Base-by-base conservation (phyloP, 2,797 vertebrate genomes). In the Garrulus glandarius region DNA sequence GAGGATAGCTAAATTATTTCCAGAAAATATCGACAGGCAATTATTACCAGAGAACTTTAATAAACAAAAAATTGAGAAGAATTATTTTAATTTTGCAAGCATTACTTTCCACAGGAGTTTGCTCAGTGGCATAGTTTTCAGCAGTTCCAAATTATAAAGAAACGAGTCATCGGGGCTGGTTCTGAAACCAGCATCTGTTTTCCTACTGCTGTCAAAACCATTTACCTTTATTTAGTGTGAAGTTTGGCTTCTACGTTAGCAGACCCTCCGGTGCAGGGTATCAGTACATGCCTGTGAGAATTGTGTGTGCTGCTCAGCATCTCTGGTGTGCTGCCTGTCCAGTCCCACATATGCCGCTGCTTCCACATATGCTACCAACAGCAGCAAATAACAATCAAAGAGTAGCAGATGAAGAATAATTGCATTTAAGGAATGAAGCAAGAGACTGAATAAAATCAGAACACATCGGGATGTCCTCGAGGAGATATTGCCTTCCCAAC, bases 181-280 rank as follows among this genome's bases (percentile, higher is more conserved):
- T 95, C 76, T 91, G 82, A 91, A 95, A 80, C 53, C 67, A 87
- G 87, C 95, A 96, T 85, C 74, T 95, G 89, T 92, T 96, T 95
- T 84, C 74, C 81, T 94, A 69, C 37, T 86, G 60, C 70, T 96
- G 92, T 94, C 95, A 96, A 93, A 93, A 92, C 15, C 79, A 37
- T 77, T 96, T 91, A 87, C 76, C 79, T 49, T 90, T 83, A 87
- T 84, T 93, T 93, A 68, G 78, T 5, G 43, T 89, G 91, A 95
- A 83, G 57, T 89, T 94, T 92, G 83, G 84, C 84, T 95, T 69
- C 61, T 46, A 46, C 64, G 74, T 16, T 53, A 92, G 64, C 56
- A 69, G 20, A 92, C 61, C 30, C 77, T 57, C 20, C 5, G 7
- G 89, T 41, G 89, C 61, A 52, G 63, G 61, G 20, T 74, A 93